A percentile compares a stretch with the other conserved stretches of the same genome.
Evolutionary conservation across 2,888 invertebrate genomes (phyloP).

Genomic region (Parochlus steinenii): DNA sequence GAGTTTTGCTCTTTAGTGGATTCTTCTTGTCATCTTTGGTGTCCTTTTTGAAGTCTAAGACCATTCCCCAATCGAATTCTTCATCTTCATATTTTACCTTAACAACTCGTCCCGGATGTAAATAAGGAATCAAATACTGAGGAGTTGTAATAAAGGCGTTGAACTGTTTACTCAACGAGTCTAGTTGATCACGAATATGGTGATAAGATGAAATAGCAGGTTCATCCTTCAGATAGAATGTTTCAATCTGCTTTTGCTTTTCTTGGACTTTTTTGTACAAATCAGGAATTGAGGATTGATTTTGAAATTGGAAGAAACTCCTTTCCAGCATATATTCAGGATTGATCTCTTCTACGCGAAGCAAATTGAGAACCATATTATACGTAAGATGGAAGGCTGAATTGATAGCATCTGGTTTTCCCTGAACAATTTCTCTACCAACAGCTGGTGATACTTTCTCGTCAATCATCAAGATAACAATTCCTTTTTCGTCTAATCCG

Average conservation of each 20-base stretch:
- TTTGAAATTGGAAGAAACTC: constrained; percentile 98
- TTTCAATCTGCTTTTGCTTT: constrained; percentile 46
- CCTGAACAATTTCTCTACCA: constrained; percentile 66
- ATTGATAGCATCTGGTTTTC: constrained; percentile 91
- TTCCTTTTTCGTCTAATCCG: constrained; percentile 91
- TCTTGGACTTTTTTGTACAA: constrained; percentile 60
- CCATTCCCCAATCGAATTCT: constrained; percentile 93
- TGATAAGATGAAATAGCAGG: constrained; percentile 66
- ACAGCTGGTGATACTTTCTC: constrained; percentile 75
- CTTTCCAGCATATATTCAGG: constrained; percentile 98
- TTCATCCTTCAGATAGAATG: constrained; percentile 53
- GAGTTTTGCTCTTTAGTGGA: constrained; percentile 32
- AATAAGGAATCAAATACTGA: constrained; percentile 77
- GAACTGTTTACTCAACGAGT: constrained; percentile 56
- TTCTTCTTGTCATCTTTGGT: constrained; percentile 30
- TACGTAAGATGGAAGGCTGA: constrained; percentile 98
- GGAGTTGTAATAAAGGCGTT: constrained; percentile 67
- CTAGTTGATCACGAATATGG: constrained; percentile 66
- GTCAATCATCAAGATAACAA: constrained; percentile 97
- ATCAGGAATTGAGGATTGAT: constrained; percentile 85
- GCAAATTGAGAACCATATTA: constrained; percentile 94
- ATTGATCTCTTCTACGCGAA: constrained; percentile 97
- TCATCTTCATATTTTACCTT: constrained; percentile 74
- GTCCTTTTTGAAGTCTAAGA: constrained; percentile 80
- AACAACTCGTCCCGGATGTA: constrained; percentile 85